Conservation (phyloP, 2,797 vertebrate species). For the Gymnothorax reevesii region DNA sequence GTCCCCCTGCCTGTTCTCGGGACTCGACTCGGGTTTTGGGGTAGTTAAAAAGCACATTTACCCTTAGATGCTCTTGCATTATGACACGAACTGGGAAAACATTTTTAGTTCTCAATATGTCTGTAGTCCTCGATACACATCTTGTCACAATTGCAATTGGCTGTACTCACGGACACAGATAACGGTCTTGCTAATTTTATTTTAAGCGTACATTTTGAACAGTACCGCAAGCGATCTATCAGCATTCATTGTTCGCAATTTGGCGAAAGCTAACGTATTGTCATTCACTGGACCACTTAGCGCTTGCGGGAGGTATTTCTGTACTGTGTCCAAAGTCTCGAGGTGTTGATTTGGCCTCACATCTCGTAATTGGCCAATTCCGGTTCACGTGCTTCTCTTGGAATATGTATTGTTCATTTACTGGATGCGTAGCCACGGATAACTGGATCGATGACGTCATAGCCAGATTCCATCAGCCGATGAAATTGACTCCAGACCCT, state of each 20-base stretch:
- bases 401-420: background rate
- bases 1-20: background rate
- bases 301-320: background rate
- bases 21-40: background rate
- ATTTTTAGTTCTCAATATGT: background rate
- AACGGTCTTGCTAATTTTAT: background rate
- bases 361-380: background rate
- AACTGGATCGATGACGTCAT: conserved; percentile 13
- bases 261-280: background rate
- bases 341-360: background rate
- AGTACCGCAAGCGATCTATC: background rate
- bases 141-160: background rate
- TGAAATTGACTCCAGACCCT: background rate
- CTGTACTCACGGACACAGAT: background rate
- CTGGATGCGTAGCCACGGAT: background rate
- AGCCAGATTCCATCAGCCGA: background rate
- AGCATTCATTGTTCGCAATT: background rate
- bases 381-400: background rate
- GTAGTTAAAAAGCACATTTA: background rate
- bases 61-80: background rate
- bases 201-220: background rate
- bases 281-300: background rate
- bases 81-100: background rate
- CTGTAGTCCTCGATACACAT: background rate
- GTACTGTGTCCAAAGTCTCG: too few relatives aligned